Evolutionary conservation across 1,140 invertebrate genomes (phyloP), one percentile per base, ranked within the genome.

Genomic region (Heliconius himera): DNA sequence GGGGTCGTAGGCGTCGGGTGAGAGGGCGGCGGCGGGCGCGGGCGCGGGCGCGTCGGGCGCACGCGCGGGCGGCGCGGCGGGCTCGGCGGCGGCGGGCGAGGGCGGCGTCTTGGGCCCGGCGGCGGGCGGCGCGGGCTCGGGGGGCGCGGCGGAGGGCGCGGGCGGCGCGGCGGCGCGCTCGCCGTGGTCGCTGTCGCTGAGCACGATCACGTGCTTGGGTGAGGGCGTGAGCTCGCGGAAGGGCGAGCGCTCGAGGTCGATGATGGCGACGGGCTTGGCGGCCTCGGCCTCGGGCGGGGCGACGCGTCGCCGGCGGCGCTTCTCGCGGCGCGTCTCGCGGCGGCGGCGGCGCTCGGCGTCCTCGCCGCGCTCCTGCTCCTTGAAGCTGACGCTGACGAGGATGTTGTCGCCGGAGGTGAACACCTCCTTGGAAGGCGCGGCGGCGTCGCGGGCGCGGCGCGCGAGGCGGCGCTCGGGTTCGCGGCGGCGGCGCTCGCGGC

Each of bases 231-330:
- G 95, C 86, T 97, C 97, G 83, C 96, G 95, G 89, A 97, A 98
- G 1, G 97, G 97, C n/a, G 97, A 98, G 75, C 96, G 96, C 85
- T 98, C 97, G 73, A 98, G 93, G 93, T 98, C 97, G 76, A 98
- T 98, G 51, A 98, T 97, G 4, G 97, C 97, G 20, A 98, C 97
- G 2, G 97, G 97, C 91, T 97, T 97, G 60, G 95, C 95, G 56
- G 78, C 76, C 38, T 86, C 89, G 11, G 79, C 20, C 8, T 86
- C 83, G 91, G 87, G 18, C 88, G 78, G 74, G 36, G 76, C 72
- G 4, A 74, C 73, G 73, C 85, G 83, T 18, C 86, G 83, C 0
- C 83, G 85, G 56, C 56, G 95, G 60, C n/a, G 95, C 88, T 83
- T 95, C 91, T 79, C 95, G 91, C 81, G 95, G 89, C 36, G 82